Percentiles rank a stretch among this genome's conserved stretches.
These are phyloP conservation scores for Drosophila subsilvestris DNA, from an alignment of 2,888 invertebrate species.

Conservation along the genomic window DNA sequence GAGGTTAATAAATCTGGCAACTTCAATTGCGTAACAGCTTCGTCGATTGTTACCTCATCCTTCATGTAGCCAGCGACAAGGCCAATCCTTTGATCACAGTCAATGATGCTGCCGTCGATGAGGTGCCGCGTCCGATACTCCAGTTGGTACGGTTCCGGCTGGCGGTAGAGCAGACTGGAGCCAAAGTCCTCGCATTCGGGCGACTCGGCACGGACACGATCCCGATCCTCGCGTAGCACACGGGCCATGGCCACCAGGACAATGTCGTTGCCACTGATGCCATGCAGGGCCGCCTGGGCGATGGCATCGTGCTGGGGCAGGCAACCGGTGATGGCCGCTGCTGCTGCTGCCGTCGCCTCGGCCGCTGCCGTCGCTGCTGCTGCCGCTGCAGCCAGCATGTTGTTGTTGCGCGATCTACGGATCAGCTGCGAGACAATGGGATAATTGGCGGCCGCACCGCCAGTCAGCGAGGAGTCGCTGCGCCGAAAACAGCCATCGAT, in stretches of 20 bases:
- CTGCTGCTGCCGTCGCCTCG: conserved; percentile 38
- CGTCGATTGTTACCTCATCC: conserved; percentile 90
- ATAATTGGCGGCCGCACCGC: conserved; percentile 84
- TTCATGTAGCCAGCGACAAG: conserved; percentile 95
- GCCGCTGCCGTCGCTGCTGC: conserved; percentile 60
- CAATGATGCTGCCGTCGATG: conserved; percentile 94
- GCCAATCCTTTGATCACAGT: conserved; percentile 95
- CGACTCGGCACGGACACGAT: conserved; percentile 6
- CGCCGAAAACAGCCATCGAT: conserved; percentile 88
- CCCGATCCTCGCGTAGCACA: conserved; percentile 86
- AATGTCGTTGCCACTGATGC: conserved; percentile 87
- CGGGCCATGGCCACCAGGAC: conserved; percentile 91
- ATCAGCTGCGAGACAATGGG: conserved; percentile 84
- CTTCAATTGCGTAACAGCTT: not conserved
- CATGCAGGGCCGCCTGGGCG: conserved; percentile 85
- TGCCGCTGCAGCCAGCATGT: conserved; percentile 71
- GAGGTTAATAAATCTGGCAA: not conserved
- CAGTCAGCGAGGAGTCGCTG: conserved; percentile 85
- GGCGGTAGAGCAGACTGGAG: conserved; percentile 86
- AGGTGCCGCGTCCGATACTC: conserved; percentile 96
- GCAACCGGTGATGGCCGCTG: conserved; percentile 41
- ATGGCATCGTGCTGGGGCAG: conserved; percentile 80
- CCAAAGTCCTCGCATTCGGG: conserved; percentile 1
- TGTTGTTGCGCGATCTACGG: conserved; percentile 84
- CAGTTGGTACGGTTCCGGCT: conserved; percentile 89